Evolutionary conservation across 1,140 invertebrate genomes (phyloP).

Genomic region (Cydia pomonella): DNA sequence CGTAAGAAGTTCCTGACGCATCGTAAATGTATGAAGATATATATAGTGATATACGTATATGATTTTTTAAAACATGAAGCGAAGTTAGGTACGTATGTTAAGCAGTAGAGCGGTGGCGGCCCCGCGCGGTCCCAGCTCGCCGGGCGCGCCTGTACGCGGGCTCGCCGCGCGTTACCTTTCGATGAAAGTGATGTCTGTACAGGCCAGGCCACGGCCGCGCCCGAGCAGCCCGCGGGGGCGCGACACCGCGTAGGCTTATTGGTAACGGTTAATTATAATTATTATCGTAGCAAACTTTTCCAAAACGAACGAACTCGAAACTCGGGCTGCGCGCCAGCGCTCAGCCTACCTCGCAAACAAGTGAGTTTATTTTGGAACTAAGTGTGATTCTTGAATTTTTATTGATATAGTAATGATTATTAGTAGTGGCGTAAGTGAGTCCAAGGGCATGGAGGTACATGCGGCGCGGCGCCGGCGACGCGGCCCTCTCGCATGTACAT

Average conservation of each 20-base stretch:
- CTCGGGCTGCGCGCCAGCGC: conserved; percentile 83
- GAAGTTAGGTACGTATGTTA: conserved; percentile 77
- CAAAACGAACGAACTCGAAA: conserved; percentile 86
- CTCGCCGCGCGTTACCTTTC: conserved; percentile 16
- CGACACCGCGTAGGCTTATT: conserved; percentile 80
- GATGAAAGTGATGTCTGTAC: conserved; percentile 18
- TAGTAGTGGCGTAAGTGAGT: conserved; percentile 78
- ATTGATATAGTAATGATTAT: conserved; percentile 80
- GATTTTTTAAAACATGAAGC: conserved; percentile 79
- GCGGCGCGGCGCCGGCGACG: conserved; percentile 48
- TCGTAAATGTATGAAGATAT: conserved; percentile 80
- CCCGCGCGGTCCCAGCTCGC: not conserved
- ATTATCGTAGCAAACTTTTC: conserved; percentile 83
- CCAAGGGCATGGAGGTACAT: conserved; percentile 61
- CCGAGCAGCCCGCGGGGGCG: conserved; percentile 71
- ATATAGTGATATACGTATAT: conserved; percentile 79
- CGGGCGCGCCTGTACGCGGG: conserved; percentile 25
- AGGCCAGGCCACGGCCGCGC: conserved; percentile 2
- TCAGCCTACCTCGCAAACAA: conserved; percentile 85
- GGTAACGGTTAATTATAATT: conserved; percentile 79
- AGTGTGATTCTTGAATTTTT: conserved; percentile 85
- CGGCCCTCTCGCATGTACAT: conserved; percentile 55
- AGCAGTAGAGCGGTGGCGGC: conserved; percentile 72
- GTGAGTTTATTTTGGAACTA: conserved; percentile 87
- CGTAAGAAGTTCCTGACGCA: conserved; percentile 81